Conservation (phyloP, 2,888 invertebrate species). For the Tetheella fluctuosa region DNA sequence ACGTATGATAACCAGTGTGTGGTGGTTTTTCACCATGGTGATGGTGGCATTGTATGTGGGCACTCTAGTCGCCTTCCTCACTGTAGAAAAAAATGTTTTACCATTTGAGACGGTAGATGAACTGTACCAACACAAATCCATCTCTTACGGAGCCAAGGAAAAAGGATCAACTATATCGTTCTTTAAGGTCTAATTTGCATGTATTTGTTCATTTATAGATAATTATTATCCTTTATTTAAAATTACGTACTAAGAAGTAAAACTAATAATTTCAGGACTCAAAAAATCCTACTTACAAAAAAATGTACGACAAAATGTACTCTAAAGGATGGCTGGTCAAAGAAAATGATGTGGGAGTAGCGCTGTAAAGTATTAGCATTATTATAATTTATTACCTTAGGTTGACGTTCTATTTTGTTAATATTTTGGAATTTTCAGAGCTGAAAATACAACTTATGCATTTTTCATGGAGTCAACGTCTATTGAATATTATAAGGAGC, state of each 20-base stretch:
- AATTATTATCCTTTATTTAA: slow-evolving; percentile 1
- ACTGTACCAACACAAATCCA: slow-evolving; percentile 90
- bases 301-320: slow-evolving; percentile 91
- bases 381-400: slow-evolving; percentile 4
- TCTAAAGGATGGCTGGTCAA: slow-evolving; percentile 80
- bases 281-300: slow-evolving; percentile 86
- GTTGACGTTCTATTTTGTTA: slow-evolving; percentile 6
- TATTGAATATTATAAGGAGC: slow-evolving; percentile 91
- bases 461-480: slow-evolving; percentile 95
- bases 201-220: slow-evolving; percentile 3
- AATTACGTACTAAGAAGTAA: not conserved
- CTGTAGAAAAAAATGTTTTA: slow-evolving; percentile 88
- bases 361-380: slow-evolving; percentile 55
- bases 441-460: slow-evolving; percentile 86
- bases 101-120: slow-evolving; percentile 92
- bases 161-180: slow-evolving; percentile 94
- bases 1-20: slow-evolving; percentile 92
- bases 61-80: slow-evolving; percentile 94
- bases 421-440: slow-evolving; percentile 54
- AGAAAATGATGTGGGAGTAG: slow-evolving; percentile 86
- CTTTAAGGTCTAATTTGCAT: slow-evolving; percentile 87
- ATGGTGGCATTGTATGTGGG: slow-evolving; percentile 95
- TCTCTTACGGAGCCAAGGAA: slow-evolving; percentile 92
- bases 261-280: slow-evolving; percentile 85
- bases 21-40: slow-evolving; percentile 96